Conservation (phyloP, 2,797 vertebrate genomes). For the Spinibarbus caldwelli region DNA sequence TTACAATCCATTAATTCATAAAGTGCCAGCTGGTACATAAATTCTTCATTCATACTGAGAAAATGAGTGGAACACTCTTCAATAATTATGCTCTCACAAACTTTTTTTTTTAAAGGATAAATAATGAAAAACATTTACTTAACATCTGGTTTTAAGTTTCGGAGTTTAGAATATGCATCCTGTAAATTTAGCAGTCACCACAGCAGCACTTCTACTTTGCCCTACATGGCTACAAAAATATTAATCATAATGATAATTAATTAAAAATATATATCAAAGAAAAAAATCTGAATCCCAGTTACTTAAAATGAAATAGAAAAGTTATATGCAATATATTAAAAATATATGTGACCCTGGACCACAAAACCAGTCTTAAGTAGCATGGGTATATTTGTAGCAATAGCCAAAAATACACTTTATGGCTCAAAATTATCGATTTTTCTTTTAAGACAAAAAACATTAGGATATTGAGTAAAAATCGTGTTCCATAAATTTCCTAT, state of each 20-base stretch:
- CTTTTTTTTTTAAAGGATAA: neutral
- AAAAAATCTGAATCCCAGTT: neutral
- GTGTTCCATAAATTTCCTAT: too few relatives aligned
- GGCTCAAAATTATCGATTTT: too few relatives aligned
- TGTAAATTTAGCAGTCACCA: slow-evolving; percentile 84
- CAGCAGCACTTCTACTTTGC: slow-evolving; percentile 88
- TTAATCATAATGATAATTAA: neutral
- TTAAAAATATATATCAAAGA: neutral
- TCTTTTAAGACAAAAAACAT: too few relatives aligned
- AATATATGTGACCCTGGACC: too few relatives aligned
- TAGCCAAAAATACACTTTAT: too few relatives aligned
- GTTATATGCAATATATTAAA: too few relatives aligned
- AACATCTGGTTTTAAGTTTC: slow-evolving; percentile 79
- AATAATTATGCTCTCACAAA: neutral
- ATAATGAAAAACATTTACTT: slow-evolving; percentile 75
- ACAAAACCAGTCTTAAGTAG: too few relatives aligned
- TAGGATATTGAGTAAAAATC: too few relatives aligned
- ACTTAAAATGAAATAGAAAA: neutral
- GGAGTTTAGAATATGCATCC: slow-evolving; percentile 83
- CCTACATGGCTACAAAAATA: slow-evolving; percentile 82
- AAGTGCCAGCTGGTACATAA: slow-evolving; percentile 85
- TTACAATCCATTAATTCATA: slow-evolving; percentile 87
- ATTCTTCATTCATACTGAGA: slow-evolving; percentile 88
- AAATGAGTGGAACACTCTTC: neutral
- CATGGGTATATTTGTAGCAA: too few relatives aligned